Evolutionary conservation across 2,113 vertebrate genomes (phyloP).

Genomic region (Lagopus leucura): DNA sequence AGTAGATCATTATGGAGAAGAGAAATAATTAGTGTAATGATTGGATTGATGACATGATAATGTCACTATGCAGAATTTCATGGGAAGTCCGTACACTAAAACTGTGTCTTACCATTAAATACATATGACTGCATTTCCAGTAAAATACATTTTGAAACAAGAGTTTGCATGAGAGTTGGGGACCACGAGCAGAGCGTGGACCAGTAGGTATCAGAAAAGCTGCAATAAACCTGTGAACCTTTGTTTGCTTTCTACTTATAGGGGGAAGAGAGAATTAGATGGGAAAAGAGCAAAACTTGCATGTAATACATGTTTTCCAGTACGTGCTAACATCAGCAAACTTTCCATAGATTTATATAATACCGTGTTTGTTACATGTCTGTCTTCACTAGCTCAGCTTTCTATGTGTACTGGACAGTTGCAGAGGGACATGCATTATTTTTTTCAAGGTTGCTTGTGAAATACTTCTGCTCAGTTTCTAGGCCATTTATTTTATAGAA

Average conservation of each 20-base stretch:
- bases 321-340: neutral
- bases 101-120: neutral
- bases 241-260: neutral
- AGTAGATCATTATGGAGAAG: neutral
- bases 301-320: neutral
- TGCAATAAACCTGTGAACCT: neutral
- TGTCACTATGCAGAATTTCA: no score
- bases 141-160: neutral
- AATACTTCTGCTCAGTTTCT: neutral
- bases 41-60: no score
- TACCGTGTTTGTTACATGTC: neutral
- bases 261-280: neutral
- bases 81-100: neutral
- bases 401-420: neutral
- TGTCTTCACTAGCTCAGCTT: neutral
- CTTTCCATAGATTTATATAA: neutral
- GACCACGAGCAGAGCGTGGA: neutral
- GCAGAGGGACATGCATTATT: neutral
- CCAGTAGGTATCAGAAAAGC: neutral
- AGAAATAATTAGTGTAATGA: neutral
- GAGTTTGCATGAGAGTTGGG: neutral
- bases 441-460: neutral
- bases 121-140: neutral
- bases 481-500: slow-evolving; percentile 33
- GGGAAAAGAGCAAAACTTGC: neutral